Evolutionary conservation across 53 echinoderm and acorn worm genomes (phyloP).

Genomic region (Mesocentrotus franciscanus): DNA sequence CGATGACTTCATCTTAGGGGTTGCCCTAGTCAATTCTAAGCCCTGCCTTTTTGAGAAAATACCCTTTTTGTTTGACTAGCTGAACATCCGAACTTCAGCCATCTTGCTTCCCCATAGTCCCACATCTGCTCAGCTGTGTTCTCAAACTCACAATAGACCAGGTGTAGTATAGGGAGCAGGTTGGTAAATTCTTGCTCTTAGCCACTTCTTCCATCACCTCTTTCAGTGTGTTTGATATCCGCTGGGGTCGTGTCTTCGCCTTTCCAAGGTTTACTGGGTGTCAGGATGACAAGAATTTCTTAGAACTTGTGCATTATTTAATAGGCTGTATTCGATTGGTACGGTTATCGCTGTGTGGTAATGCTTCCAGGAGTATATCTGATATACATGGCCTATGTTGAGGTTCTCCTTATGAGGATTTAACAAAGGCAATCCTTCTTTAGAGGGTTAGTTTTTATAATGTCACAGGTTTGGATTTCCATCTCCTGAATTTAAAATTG

Average conservation of each 20-base stretch:
- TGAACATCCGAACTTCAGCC: neutral
- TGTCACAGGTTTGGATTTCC: neutral
- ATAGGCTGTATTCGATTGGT: neutral
- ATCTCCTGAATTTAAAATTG: neutral
- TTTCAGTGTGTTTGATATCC: neutral
- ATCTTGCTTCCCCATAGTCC: conserved; percentile 37
- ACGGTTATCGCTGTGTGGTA: neutral
- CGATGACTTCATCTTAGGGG: conserved; percentile 19
- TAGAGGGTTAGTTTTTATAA: neutral
- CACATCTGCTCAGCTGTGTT: conserved; percentile 65
- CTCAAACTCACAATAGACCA: conserved; percentile 32
- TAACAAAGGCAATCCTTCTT: neutral
- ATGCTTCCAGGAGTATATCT: neutral
- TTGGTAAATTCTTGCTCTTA: conserved; percentile 4
- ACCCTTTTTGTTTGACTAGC: conserved; percentile 8
- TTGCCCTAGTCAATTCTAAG: conserved; percentile 14
- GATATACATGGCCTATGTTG: neutral
- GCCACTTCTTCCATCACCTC: conserved; percentile 9
- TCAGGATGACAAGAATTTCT: conserved; percentile 9
- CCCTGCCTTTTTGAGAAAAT: neutral
- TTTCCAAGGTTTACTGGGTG: neutral
- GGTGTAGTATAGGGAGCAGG: conserved; percentile 3
- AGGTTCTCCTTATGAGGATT: neutral
- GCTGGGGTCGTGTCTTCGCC: neutral
- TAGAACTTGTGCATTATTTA: neutral